These are phyloP conservation scores for Gobiocypris rarus DNA, from an alignment of 2,113 vertebrate species.

Conservation along the genomic window DNA sequence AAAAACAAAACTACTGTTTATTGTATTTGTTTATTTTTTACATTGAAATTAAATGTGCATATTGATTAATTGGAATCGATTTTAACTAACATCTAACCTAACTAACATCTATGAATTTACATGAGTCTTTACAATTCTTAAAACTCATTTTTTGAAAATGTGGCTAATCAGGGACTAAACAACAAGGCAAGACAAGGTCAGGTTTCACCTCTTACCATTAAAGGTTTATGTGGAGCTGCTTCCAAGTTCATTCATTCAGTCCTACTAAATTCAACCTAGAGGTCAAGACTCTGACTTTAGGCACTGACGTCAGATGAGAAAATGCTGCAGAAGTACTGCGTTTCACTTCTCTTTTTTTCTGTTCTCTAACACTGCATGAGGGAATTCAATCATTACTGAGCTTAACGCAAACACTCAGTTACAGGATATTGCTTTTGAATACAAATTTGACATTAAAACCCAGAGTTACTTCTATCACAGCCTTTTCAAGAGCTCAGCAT, in stretches of 20 bases:
- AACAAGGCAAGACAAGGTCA: not conserved
- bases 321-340: not conserved
- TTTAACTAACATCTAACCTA: not conserved
- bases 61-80: not conserved
- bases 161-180: not conserved
- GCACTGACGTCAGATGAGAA: not conserved
- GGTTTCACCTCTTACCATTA: not conserved
- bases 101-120: not conserved
- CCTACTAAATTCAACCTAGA: not conserved
- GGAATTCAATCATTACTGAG: slow-evolving; percentile 21
- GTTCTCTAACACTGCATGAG: slow-evolving; percentile 17
- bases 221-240: not conserved
- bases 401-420: slow-evolving; percentile 17
- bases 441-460: slow-evolving; percentile 11
- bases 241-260: slow-evolving; percentile 1
- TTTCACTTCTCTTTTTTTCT: not conserved
- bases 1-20: too few relatives aligned
- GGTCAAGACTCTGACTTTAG: slow-evolving; percentile 6
- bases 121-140: not conserved
- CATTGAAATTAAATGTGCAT: not conserved
- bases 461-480: slow-evolving; percentile 11
- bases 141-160: too few relatives aligned
- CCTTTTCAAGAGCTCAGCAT: slow-evolving; percentile 10
- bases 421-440: slow-evolving; percentile 6
- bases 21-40: too few relatives aligned